Evolutionary conservation across 2,797 vertebrate genomes (phyloP).

Genomic region (Trichosurus vulpecula): DNA sequence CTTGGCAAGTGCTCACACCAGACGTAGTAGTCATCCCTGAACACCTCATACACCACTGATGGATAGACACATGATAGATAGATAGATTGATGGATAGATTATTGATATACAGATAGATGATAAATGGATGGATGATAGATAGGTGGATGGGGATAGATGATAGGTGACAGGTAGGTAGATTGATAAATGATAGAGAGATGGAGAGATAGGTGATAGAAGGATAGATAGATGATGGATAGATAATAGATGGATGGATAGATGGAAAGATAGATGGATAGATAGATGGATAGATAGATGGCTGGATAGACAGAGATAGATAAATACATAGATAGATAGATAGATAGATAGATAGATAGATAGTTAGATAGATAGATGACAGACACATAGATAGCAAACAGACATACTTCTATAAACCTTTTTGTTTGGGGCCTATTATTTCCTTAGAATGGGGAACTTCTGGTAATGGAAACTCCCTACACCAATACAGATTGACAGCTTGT

Average conservation of each 20-base stretch:
- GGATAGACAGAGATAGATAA: too few relatives aligned
- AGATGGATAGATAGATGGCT: background rate
- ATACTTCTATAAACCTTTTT: background rate
- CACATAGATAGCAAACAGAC: background rate
- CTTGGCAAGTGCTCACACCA: background rate
- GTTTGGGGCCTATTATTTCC: background rate
- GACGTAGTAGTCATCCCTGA: background rate
- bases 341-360: too few relatives aligned
- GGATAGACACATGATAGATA: too few relatives aligned
- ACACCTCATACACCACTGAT: background rate
- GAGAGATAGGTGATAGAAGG: background rate
- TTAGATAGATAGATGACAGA: too few relatives aligned
- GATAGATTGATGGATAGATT: background rate
- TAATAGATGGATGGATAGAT: too few relatives aligned
- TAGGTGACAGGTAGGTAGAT: background rate
- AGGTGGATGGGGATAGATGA: too few relatives aligned
- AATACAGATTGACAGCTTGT: background rate
- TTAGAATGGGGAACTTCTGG: background rate
- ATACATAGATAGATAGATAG: too few relatives aligned
- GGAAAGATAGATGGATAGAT: background rate
- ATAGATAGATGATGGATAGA: too few relatives aligned
- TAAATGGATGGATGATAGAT: background rate
- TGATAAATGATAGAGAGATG: too few relatives aligned
- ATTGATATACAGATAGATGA: background rate
- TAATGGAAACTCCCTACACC: background rate